Evolutionary conservation across 1,140 invertebrate species (phyloP), one percentile per base, ranked within the genome.

Genomic region (Leptoteleia sp.): DNA sequence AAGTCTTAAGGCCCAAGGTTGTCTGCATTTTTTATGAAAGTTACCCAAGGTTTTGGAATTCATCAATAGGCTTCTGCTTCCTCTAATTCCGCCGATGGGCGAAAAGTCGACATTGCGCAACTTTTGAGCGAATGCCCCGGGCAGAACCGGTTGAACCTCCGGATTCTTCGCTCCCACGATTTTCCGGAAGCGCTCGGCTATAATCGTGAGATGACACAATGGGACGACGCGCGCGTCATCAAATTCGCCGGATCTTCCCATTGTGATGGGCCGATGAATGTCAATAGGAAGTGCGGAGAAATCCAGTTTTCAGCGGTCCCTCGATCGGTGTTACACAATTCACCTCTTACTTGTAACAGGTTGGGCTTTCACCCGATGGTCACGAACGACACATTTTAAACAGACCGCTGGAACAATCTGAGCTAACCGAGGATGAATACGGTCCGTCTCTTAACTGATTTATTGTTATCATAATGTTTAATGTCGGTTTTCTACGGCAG

Each of bases 1-100:
- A 75, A 67, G 45, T 15, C 48, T 61, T 79, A 85, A 88, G 85
- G 85, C 64, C 64, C 82, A 88, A 88, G 87, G 87, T 85, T 84
- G 79, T 70, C 80, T 19, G 52, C 80, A 83, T 86, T 83, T 88
- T 81, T 88, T 83, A 73, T 79, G 81, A 83, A 83, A 86, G 67
- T 71, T 61, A 29, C 22, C 19, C 59, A 77, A 77, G 59, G 52
- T 71, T 77, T 71, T 52, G 52, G 25, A 52, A 61, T 71, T 45
- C 22, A 15, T 52, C 45, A 35, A 27, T 42, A 43, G 16, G n/a
- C n/a, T 9, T 43, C 43, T 45, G 37, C 16, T 13, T 22, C 7
- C 6, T 45, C 55, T 61, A 62, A 54, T 45, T 61, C 55, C 11
- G 22, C 17, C 8, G 8, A n/a, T 15, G 4, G 22, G 12, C 16